Conservation (phyloP, 2,888 invertebrate species). For the Argyra leucocephala region DNA sequence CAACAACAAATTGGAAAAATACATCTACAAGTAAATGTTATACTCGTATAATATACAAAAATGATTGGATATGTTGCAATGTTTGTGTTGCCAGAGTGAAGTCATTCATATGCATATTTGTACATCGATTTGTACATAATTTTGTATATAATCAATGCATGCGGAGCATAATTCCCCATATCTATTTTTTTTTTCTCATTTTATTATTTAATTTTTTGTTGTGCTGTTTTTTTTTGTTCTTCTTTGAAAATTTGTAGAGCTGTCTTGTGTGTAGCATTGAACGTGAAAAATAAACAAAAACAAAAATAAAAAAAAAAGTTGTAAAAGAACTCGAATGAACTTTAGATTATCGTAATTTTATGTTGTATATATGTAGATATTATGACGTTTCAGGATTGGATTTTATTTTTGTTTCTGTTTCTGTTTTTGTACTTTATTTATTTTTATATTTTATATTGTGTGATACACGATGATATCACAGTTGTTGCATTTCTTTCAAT, state of each 20-base stretch:
- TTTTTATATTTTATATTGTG: too few relatives aligned
- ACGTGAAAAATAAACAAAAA: conserved; percentile 1
- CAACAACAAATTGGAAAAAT: too few relatives aligned
- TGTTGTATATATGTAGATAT: not conserved
- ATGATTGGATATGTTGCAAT: too few relatives aligned
- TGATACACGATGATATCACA: too few relatives aligned
- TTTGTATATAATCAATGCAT: not conserved
- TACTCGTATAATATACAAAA: too few relatives aligned
- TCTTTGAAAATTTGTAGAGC: not conserved
- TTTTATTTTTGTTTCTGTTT: too few relatives aligned
- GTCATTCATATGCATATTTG: too few relatives aligned
- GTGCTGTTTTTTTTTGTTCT: not conserved
- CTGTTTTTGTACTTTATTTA: too few relatives aligned
- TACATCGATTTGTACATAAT: too few relatives aligned
- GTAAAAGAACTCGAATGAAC: conserved; percentile 3
- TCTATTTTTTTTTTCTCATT: not conserved
- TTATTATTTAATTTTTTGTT: not conserved
- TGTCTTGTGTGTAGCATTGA: not conserved
- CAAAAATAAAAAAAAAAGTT: not conserved
- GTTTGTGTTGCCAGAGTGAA: too few relatives aligned
- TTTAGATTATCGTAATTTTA: not conserved
- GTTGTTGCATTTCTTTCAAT: not conserved
- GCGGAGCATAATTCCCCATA: not conserved
- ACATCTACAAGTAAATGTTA: too few relatives aligned
- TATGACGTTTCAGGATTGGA: not conserved